Percentiles rank a stretch among this genome's conserved stretches.
Evolutionary conservation across 1,140 invertebrate genomes (phyloP).

Genomic region (Drosophila cardini): DNA sequence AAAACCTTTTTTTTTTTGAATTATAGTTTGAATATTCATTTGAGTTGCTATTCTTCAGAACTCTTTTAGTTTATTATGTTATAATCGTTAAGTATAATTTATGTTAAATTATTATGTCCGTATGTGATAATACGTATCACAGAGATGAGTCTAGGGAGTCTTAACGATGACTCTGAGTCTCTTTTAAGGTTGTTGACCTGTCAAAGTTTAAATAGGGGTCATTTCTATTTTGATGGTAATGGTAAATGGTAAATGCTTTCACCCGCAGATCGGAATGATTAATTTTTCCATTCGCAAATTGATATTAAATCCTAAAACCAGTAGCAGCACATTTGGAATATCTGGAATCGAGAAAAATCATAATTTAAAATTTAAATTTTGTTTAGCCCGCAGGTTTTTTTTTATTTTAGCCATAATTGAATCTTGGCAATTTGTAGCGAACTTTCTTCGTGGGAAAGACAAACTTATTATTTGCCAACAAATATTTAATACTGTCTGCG

Average conservation of each 20-base stretch:
- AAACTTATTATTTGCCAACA: slow-evolving; percentile 57
- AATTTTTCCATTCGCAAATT: slow-evolving; percentile 43
- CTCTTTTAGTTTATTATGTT: slow-evolving; percentile 13
- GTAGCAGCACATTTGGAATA: slow-evolving; percentile 52
- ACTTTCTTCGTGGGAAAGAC: slow-evolving; percentile 71
- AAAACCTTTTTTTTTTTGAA: neutral
- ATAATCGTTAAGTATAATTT: slow-evolving; percentile 24
- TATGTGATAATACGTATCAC: slow-evolving; percentile 26
- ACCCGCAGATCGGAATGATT: slow-evolving; percentile 57
- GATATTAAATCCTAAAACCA: slow-evolving; percentile 53
- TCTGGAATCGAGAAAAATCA: slow-evolving; percentile 23
- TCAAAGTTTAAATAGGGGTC: neutral
- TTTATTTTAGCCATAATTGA: slow-evolving; percentile 33
- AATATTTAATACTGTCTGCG: slow-evolving; percentile 40
- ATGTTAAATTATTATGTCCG: slow-evolving; percentile 15
- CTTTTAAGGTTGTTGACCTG: slow-evolving; percentile 44
- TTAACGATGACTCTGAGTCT: neutral
- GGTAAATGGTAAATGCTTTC: slow-evolving; percentile 67
- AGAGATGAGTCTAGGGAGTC: neutral
- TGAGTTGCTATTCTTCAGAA: neutral
- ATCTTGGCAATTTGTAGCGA: slow-evolving; percentile 32
- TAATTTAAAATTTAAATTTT: slow-evolving; percentile 58
- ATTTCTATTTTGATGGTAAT: slow-evolving; percentile 28
- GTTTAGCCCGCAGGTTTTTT: slow-evolving; percentile 52
- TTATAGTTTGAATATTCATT: slow-evolving; percentile 14